Evolutionary conservation across 1,140 invertebrate species (phyloP).

Genomic region (Philopotamus ludificatus): DNA sequence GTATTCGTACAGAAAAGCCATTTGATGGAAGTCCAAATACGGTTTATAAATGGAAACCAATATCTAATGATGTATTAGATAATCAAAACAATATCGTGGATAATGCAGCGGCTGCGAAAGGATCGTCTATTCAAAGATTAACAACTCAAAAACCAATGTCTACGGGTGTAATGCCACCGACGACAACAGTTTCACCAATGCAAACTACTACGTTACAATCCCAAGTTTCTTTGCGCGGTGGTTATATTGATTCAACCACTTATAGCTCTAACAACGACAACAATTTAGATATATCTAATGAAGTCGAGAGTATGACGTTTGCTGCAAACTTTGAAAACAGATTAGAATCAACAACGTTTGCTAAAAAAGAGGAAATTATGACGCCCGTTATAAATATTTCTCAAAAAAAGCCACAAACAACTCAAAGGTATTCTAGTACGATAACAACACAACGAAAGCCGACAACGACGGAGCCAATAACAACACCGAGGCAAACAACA

Average conservation of each 20-base stretch:
- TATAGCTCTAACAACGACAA: neutral
- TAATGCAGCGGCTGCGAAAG: conserved; percentile 23
- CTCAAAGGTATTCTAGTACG: neutral
- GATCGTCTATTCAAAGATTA: conserved; percentile 51
- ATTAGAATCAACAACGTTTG: too few relatives aligned
- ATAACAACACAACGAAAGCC: conserved; percentile 8
- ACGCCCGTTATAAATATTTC: neutral
- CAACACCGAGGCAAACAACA: conserved; percentile 1
- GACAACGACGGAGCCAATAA: neutral
- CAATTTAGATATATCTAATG: neutral
- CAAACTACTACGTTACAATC: neutral
- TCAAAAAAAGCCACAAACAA: conserved; percentile 9
- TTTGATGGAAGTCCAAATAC: conserved; percentile 47
- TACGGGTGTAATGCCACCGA: neutral
- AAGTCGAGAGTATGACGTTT: neutral
- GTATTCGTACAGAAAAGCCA: conserved; percentile 55
- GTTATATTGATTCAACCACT: conserved; percentile 4
- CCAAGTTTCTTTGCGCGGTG: too few relatives aligned
- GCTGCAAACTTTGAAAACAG: neutral
- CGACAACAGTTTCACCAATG: neutral
- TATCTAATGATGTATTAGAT: conserved; percentile 47
- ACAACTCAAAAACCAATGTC: conserved; percentile 32
- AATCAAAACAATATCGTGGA: conserved; percentile 11
- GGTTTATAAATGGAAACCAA: conserved; percentile 55
- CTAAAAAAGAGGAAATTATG: neutral